phyloP scores from a whole-genome alignment of 2,113 vertebrate species.

The Pelvicachromis taeniatus region DNA sequence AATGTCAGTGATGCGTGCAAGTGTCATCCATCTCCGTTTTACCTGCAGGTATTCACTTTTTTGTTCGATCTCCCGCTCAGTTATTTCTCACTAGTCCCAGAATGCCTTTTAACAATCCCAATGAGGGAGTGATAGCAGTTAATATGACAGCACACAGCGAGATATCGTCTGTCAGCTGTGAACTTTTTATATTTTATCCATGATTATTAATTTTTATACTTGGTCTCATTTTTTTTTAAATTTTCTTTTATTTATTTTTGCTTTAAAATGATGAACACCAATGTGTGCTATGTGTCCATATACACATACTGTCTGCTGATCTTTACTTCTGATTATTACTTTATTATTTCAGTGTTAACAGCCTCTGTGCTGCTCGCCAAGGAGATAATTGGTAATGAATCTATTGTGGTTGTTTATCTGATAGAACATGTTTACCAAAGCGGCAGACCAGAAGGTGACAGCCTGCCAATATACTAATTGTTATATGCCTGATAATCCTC shows the following conservation, averaged over 20 bases:
- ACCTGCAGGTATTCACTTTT: neutral
- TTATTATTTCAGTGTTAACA: neutral
- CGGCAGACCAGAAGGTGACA: neutral
- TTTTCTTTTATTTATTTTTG: neutral
- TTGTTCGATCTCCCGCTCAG: neutral
- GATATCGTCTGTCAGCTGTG: neutral
- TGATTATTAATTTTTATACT: neutral
- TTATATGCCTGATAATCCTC: neutral
- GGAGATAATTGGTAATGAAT: neutral
- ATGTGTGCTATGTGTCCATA: neutral
- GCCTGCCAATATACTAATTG: neutral
- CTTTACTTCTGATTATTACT: neutral
- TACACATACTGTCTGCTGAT: neutral
- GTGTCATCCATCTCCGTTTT: neutral
- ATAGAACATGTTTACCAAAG: neutral
- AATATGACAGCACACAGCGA: neutral
- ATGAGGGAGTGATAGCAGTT: neutral
- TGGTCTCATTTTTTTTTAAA: neutral
- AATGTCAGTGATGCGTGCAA: neutral
- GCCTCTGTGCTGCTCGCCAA: neutral
- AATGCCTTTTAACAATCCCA: neutral
- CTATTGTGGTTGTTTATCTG: neutral
- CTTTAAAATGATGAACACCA: neutral
- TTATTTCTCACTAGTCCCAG: neutral
- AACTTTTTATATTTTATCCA: neutral